phyloP scores from a whole-genome alignment of 2,888 invertebrate genomes.

The Monochamus alternatus region DNA sequence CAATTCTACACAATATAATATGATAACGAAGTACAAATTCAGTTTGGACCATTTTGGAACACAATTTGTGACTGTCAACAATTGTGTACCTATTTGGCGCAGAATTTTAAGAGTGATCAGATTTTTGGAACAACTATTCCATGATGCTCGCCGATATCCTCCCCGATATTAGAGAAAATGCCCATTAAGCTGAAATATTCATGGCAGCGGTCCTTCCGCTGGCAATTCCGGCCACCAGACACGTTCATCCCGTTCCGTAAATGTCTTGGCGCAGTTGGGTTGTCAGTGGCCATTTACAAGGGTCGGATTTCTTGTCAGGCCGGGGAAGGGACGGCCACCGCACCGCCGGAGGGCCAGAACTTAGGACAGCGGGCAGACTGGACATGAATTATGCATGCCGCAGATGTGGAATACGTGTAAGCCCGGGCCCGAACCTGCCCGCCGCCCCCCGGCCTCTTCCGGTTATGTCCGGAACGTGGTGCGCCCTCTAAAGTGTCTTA shows the following conservation, averaged over 20 bases:
- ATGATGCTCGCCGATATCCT: too few relatives aligned
- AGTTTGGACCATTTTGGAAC: too few relatives aligned
- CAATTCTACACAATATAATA: too few relatives aligned
- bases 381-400: constrained; percentile 72
- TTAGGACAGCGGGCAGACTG: constrained; percentile 70
- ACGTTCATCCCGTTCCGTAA: constrained; percentile 31
- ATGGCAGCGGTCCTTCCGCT: constrained; percentile 1
- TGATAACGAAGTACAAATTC: too few relatives aligned
- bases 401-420: constrained; percentile 72
- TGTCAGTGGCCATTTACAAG: constrained; percentile 65
- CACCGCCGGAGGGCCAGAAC: constrained; percentile 56
- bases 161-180: constrained; percentile 9
- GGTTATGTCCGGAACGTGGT: not conserved
- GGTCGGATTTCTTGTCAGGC: constrained; percentile 64
- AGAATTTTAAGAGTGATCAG: too few relatives aligned
- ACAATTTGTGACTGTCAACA: too few relatives aligned
- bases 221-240: constrained; percentile 28
- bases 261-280: constrained; percentile 43
- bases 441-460: not conserved
- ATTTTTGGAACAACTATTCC: too few relatives aligned
- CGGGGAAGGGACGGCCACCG: constrained; percentile 49
- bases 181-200: constrained; percentile 17
- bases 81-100: too few relatives aligned
- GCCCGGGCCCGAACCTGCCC: constrained; percentile 29
- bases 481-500: not conserved